These are phyloP conservation scores for Fissipunctia ypsillon DNA, from an alignment of 2,888 invertebrate genomes.

Conservation along the genomic window DNA sequence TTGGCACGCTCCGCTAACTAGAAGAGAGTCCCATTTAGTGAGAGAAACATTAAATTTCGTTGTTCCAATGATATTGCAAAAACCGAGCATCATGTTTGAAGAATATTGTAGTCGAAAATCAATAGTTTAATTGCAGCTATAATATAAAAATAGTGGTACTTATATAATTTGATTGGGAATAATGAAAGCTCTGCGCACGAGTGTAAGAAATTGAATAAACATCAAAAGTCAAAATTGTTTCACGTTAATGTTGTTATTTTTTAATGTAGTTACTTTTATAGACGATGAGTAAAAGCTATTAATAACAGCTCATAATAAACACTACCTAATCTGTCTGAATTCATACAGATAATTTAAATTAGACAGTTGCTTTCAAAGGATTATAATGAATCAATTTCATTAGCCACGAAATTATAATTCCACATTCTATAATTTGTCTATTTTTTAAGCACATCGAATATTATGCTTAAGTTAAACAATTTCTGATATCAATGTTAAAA, in stretches of 20 bases:
- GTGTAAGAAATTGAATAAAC: constrained; percentile 25
- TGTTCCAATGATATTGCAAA: background rate
- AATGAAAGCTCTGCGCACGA: constrained; percentile 4
- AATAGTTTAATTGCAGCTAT: background rate
- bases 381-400: constrained; percentile 8
- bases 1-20: background rate
- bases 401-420: background rate
- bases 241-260: background rate
- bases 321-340: background rate
- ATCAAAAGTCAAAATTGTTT: constrained; percentile 20
- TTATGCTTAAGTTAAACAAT: background rate
- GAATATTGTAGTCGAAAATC: background rate
- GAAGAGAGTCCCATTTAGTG: background rate
- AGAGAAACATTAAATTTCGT: background rate
- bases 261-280: background rate
- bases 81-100: background rate
- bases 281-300: background rate
- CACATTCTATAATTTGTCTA: background rate
- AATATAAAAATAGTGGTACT: background rate
- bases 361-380: constrained; percentile 3
- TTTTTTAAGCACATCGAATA: background rate
- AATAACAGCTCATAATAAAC: background rate
- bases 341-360: background rate
- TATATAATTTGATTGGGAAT: constrained; percentile 8
- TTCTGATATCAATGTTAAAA: background rate